Evolutionary conservation across 2,113 vertebrate species (phyloP), one percentile per base, ranked within the genome.

Genomic region (Corythaeola cristata): DNA sequence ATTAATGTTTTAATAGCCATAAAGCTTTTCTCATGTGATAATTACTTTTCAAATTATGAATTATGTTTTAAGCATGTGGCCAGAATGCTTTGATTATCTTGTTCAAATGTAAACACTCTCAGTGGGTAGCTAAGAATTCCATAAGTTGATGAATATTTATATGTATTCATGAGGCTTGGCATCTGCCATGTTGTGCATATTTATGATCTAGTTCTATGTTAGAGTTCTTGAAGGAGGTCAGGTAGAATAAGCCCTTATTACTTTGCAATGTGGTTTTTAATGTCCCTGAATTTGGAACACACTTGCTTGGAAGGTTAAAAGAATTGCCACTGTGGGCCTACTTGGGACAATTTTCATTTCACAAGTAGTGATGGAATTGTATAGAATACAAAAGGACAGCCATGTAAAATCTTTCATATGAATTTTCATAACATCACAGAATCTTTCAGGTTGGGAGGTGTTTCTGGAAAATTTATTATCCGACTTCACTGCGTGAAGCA

Each of bases 101-200:
- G 64, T 91, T 96, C 90, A 90, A 91, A 95, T 4, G 50, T 93
- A 96, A 96, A 96, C 74, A 80, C 52, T 88, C 92, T 81, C 86
- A 72, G 27, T 88, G 45, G 50, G 66, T 96, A 93, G 72, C 50
- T 89, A 83, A 93, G 56, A 88, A 90, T 95, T 92, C 91, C 82
- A 68, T 95, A 95, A 95, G 79, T 87, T 89, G 39, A 97, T 97
- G 72, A 97, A 97, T 97, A 96, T 96, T 95, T 95, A 94, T 95
- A 89, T 71, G 41, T 75, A 95, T 94, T 87, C 74, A 94, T 95
- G 49, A 91, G 85, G 27, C 45, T 68, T 95, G 87, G 92, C 89
- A 95, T 93, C 95, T 96, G 85, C 76, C 76, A 88, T 63, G 81
- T 82, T 97, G 90, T 97, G 85, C 92, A 96, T 96, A 96, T 95